Evolutionary conservation across 2,113 vertebrate species (phyloP).

Genomic region (Ramphastos sulfuratus): DNA sequence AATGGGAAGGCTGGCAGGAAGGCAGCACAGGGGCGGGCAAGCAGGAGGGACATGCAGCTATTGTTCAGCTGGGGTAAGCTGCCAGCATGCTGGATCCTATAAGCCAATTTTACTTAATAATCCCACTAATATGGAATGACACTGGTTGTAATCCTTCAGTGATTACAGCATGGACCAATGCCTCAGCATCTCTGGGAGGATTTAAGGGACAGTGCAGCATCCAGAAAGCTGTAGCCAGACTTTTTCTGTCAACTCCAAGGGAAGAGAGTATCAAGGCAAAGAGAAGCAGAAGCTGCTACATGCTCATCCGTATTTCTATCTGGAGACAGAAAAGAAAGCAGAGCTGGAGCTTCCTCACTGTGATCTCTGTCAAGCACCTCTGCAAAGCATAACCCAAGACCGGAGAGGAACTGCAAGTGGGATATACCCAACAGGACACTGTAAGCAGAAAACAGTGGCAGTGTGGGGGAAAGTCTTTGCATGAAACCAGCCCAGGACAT

Average conservation of each 20-base stretch:
- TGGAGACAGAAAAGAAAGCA: background rate
- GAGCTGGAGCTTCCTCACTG: background rate
- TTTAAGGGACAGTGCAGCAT: conserved; percentile 12
- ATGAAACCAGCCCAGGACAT: background rate
- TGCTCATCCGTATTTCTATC: background rate
- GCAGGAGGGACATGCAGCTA: conserved; percentile 7
- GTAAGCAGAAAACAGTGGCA: background rate
- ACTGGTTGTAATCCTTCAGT: conserved; percentile 9
- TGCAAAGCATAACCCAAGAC: background rate
- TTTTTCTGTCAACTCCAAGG: background rate
- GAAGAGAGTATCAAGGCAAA: background rate
- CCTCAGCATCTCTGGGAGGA: background rate
- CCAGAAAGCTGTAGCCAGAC: background rate
- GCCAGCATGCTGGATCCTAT: background rate
- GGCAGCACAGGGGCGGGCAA: background rate
- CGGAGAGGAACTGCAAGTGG: background rate
- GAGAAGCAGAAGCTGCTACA: background rate
- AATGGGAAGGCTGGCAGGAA: conserved; percentile 59
- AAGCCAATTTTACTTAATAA: conserved; percentile 24
- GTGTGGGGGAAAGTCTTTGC: background rate
- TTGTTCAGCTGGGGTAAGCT: conserved; percentile 20
- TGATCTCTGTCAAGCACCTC: background rate
- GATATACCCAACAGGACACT: background rate
- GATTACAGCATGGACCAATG: background rate
- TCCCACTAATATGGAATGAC: conserved; percentile 27